Evolutionary conservation across 2,888 invertebrate species (phyloP), one percentile per base, ranked within the genome.

Genomic region (Lymantria monacha): DNA sequence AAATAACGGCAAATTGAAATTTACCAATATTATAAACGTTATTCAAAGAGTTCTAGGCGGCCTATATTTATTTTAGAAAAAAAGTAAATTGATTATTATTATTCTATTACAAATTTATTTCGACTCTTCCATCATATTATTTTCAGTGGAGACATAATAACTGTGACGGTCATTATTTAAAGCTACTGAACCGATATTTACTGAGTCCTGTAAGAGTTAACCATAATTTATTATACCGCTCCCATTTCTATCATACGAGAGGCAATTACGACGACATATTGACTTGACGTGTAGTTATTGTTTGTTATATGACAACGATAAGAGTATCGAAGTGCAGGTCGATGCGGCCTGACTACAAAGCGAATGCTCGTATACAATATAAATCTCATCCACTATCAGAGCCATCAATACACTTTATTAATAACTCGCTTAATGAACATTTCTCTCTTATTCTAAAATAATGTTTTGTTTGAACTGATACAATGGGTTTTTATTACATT

Each of bases 191-290:
- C 70, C 61, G 71, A 72, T 74, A 71, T 65, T 43, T 58, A 58
- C 59, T 64, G 64, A 57, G 62, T 66, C 70, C 61, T 70, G 62
- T 69, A 70, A 72, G 70, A 64, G 66, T 67, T 66, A 70, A 63
- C 70, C 67, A 66, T 64, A 70, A 74, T 78, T 76, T 77, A 77
- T 81, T 74, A 66, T 64, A 67, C 59, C 66, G 63, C 60, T 70
- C 63, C 68, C 60, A 62, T 66, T 65, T 63, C 64, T 67, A 64
- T 58, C 63, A 69, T 62, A 75, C 66, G 70, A 83, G 79, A 74
- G 81, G 78, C 81, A 85, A 88, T 87, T 84, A 85, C 77, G 70
- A 70, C 72, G 75, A 72, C 77, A 74, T 81, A 84, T 83, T 81
- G 83, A 81, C 71, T 82, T 72, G 72, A 72, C 68, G 57, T 74